Evolutionary conservation across 2,797 vertebrate genomes (phyloP).

Genomic region (Atherinosoma microstoma): DNA sequence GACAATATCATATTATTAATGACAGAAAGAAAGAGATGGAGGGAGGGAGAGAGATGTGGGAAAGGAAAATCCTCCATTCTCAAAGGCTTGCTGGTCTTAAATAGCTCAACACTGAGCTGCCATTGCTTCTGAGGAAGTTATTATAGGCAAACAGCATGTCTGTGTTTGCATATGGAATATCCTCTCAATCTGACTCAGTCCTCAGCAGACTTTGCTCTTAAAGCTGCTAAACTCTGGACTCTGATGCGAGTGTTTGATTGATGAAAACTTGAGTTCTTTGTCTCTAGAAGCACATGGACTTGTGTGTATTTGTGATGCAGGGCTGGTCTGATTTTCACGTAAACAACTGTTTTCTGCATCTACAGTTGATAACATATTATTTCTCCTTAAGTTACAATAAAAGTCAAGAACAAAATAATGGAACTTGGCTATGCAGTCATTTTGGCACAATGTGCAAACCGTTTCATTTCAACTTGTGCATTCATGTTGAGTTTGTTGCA

Average conservation of each 20-base stretch:
- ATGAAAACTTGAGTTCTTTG: constrained; percentile 4
- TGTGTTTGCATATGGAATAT: constrained; percentile 75
- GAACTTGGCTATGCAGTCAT: neutral
- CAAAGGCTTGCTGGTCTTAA: constrained; percentile 73
- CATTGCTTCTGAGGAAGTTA: constrained; percentile 77
- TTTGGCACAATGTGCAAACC: neutral
- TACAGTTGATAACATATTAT: neutral
- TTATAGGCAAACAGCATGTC: constrained; percentile 65
- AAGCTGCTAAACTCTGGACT: constrained; percentile 44
- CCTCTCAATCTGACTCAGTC: constrained; percentile 55
- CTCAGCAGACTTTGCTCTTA: constrained; percentile 48
- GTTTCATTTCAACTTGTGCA: neutral
- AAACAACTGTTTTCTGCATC: neutral
- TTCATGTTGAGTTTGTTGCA: neutral
- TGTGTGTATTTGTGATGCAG: neutral
- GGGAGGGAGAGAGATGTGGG: constrained; percentile 45
- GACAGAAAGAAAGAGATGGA: constrained; percentile 69
- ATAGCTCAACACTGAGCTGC: constrained; percentile 76
- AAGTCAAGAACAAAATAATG: neutral
- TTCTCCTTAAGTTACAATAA: neutral
- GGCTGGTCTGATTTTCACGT: constrained; percentile 9
- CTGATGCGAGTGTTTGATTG: neutral
- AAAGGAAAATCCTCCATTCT: constrained; percentile 67
- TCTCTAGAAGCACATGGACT: neutral
- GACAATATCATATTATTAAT: constrained; percentile 85